Conservation (phyloP, 2,888 invertebrate genomes). For the Periphyllus acericola region DNA sequence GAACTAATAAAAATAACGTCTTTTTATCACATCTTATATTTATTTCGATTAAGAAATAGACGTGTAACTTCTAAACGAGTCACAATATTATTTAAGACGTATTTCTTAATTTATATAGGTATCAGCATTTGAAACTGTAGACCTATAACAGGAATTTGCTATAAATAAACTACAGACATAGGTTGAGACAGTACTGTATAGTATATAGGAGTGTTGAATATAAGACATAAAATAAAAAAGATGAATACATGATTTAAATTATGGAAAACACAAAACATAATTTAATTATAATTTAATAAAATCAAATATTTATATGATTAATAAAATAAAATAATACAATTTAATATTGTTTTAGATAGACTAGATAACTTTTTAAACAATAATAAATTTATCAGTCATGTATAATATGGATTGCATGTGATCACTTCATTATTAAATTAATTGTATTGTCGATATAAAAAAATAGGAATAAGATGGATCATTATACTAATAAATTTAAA, state of each 20-base stretch:
- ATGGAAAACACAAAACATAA: background rate
- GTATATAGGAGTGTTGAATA: background rate
- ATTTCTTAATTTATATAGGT: background rate
- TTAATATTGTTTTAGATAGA: background rate
- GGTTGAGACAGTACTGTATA: no score
- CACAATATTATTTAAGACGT: background rate
- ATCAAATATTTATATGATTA: background rate
- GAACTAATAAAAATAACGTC: constrained; percentile 10
- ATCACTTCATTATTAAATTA: background rate
- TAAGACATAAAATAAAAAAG: background rate
- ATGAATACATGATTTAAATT: background rate
- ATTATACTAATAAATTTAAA: no score
- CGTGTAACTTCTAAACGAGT: background rate
- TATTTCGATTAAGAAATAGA: background rate
- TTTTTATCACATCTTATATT: background rate
- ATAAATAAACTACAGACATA: constrained; percentile 17
- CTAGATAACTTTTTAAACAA: no score
- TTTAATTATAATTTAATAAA: background rate
- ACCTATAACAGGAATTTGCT: constrained; percentile 20
- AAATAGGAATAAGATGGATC: no score
- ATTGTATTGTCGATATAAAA: no score
- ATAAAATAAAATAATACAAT: background rate
- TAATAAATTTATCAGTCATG: no score
- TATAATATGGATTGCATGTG: no score
- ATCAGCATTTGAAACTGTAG: background rate